Conservation (phyloP, 2,888 invertebrate species). For the Hipparchia sbordonii region DNA sequence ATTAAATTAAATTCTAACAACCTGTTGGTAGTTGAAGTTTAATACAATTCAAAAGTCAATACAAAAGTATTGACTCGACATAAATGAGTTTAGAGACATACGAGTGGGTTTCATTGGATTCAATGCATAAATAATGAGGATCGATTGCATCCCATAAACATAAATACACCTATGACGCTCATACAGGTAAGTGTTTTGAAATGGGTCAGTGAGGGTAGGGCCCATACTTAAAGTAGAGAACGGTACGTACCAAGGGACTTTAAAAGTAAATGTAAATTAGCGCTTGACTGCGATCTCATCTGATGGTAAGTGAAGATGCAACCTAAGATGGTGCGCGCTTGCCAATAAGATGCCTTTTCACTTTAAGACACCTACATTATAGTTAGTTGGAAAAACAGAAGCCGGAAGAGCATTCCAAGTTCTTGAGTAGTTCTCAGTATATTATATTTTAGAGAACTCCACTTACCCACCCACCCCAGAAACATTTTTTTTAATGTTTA, state of each 20-base stretch:
- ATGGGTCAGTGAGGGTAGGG: background rate
- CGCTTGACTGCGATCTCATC: background rate
- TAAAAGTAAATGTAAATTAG: too few relatives aligned
- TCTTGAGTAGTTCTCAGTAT: too few relatives aligned
- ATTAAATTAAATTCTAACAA: too few relatives aligned
- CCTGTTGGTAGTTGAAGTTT: background rate
- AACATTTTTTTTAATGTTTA: too few relatives aligned
- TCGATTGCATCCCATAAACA: background rate
- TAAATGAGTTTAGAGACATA: background rate
- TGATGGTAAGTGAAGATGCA: background rate
- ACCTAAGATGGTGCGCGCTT: background rate
- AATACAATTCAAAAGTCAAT: slow-evolving; percentile 13
- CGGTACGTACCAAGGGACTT: background rate
- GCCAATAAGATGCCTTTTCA: background rate
- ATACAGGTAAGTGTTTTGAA: background rate
- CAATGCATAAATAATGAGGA: slow-evolving; percentile 15
- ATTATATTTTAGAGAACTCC: too few relatives aligned
- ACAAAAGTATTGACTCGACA: background rate
- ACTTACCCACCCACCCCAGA: too few relatives aligned
- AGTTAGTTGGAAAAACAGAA: too few relatives aligned
- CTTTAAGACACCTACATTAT: background rate
- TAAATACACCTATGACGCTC: background rate
- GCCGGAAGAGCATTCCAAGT: too few relatives aligned
- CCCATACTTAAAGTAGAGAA: background rate
- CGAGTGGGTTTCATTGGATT: background rate